A percentile compares a stretch with the other conserved stretches of the same genome.
Evolutionary conservation across 1,140 invertebrate species (phyloP).

Genomic region (Saccostrea echinata): DNA sequence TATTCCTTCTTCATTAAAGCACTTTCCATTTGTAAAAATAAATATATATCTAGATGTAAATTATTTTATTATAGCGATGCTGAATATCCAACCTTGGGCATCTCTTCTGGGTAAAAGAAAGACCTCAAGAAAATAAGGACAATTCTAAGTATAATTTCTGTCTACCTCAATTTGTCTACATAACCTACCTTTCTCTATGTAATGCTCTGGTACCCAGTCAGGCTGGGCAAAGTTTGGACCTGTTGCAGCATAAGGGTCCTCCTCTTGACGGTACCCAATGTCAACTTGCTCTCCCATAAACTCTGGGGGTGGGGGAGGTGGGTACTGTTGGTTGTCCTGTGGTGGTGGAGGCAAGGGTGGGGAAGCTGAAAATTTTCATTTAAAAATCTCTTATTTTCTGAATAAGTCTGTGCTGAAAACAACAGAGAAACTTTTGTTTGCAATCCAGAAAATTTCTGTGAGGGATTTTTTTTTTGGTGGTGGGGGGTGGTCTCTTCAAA

Average conservation of each 20-base stretch:
- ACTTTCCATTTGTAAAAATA: no score
- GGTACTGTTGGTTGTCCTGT: slow-evolving; percentile 52
- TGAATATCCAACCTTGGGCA: no score
- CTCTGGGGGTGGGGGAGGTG: slow-evolving; percentile 66
- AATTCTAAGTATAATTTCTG: background rate
- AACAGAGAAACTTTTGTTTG: background rate
- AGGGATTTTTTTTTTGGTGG: no score
- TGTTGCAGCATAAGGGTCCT: slow-evolving; percentile 74
- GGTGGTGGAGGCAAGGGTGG: slow-evolving; percentile 65
- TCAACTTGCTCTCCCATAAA: slow-evolving; percentile 62
- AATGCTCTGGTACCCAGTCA: slow-evolving; percentile 96
- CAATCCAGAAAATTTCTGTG: background rate
- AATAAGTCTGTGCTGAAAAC: background rate
- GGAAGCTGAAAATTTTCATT: slow-evolving; percentile 59
- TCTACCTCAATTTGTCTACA: background rate
- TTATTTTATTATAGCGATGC: no score
- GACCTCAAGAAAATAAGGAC: background rate
- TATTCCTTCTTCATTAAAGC: no score
- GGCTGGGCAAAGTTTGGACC: slow-evolving; percentile 76
- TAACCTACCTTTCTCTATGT: slow-evolving; percentile 95
- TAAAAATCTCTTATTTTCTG: background rate
- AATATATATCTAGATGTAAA: no score
- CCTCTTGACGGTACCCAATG: slow-evolving; percentile 58
- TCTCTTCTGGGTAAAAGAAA: background rate
- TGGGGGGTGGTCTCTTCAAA: no score